These are phyloP conservation scores for Cephus runcator DNA, from an alignment of 2,888 invertebrate species.

Conservation along the genomic window DNA sequence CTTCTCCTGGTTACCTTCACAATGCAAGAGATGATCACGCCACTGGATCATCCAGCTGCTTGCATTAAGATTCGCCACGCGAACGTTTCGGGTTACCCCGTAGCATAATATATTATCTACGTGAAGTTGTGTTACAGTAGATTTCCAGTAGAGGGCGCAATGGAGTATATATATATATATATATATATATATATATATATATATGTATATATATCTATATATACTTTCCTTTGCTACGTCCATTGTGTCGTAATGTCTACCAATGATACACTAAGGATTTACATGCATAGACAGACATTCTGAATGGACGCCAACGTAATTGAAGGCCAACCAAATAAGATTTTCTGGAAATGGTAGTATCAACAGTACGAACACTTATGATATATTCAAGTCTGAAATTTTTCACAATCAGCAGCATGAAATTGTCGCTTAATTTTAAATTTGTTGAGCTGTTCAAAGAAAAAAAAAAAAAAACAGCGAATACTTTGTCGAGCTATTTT, in stretches of 20 bases:
- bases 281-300: background rate
- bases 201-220: background rate
- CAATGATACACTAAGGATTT: background rate
- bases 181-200: background rate
- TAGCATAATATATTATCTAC: slow-evolving; percentile 8
- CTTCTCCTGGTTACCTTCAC: background rate
- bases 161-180: background rate
- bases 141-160: background rate
- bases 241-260: background rate
- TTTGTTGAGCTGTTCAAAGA: slow-evolving; percentile 1
- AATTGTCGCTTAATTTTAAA: slow-evolving; percentile 39
- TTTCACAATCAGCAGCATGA: slow-evolving; percentile 43
- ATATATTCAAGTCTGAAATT: slow-evolving; percentile 20
- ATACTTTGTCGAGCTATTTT: background rate
- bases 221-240: background rate
- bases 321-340: too few species aligned
- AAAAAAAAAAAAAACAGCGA: slow-evolving; percentile 14
- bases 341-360: too few species aligned
- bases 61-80: slow-evolving; percentile 23
- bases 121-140: background rate
- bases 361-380: too few species aligned
- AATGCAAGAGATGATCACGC: background rate
- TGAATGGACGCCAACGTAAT: too few species aligned
- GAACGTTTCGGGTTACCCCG: slow-evolving; percentile 6
- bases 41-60: slow-evolving; percentile 8